Base-by-base conservation (phyloP, 2,113 vertebrate genomes). In the Poeciliopsis prolifica region DNA sequence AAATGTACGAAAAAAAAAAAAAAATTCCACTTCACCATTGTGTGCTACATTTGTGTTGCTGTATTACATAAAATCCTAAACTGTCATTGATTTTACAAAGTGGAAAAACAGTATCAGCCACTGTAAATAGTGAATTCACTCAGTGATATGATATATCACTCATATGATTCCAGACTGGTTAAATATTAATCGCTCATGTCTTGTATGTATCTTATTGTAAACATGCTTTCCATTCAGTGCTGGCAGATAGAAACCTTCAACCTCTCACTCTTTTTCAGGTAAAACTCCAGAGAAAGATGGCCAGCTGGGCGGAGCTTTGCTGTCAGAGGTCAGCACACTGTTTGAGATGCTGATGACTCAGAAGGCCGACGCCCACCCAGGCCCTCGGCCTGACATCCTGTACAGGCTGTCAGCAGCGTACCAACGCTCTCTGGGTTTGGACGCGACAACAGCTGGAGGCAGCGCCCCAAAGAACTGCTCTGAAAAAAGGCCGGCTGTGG, bases 241-340 rank as follows among this genome's bases (percentile, higher is more conserved):
- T 58, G 37, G 15, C 67, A 61, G 51, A 61, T 33, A 80, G 30
- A 71, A 31, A 5, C 31, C 37, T 64, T 28, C 3, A 15, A 4
- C 24, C 9, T 51, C 31, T 17, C 10, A 40, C 65, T 5, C n/a
- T 64, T 58, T 29, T 28, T 65, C 33, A 92, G 91, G 91, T 73
- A 92, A 99, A 86, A 79, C 74, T 22, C 89, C 88, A 2, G 94
- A 93, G 48, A 93, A 87, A 84, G 92, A 93, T 64, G 90, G 88
- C 0, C 90, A 92, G 3, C 90, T 97, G 88, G 95, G 96, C 51
- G 96, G 92, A 84, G 89, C 96, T 87, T 14, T 98, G 79, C 92
- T 99, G 31, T 97, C 96, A 0, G 97, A 99, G 91, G 98, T 99
- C 94, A 98, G 96, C 92, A 96, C 95, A 0, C 94, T 99, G 76